phyloP scores from a whole-genome alignment of 2,888 invertebrate genomes.

The Meandrusa payeni region DNA sequence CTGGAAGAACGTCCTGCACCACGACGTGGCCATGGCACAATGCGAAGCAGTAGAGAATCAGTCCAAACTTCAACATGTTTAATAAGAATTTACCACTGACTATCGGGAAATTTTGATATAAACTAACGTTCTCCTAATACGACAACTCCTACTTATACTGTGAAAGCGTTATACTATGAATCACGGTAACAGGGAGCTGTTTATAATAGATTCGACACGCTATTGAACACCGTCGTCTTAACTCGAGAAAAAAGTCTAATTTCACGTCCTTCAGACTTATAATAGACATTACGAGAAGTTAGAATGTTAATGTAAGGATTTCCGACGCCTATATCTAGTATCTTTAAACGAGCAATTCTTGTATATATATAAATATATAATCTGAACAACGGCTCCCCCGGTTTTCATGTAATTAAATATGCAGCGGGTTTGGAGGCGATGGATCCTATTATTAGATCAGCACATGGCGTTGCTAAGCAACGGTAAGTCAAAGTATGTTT shows the following conservation, averaged over 20 bases:
- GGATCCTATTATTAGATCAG: too few relatives aligned
- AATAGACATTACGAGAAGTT: conserved; percentile 15
- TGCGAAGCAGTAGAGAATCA: conserved; percentile 46
- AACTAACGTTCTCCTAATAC: conserved; percentile 23
- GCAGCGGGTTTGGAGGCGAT: too few relatives aligned
- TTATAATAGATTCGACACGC: conserved; percentile 57
- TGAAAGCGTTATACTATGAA: conserved; percentile 36
- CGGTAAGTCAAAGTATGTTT: too few relatives aligned
- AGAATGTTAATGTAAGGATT: conserved; percentile 11
- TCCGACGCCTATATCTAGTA: too few relatives aligned
- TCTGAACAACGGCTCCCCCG: too few relatives aligned
- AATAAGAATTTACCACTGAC: too few relatives aligned
- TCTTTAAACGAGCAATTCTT: too few relatives aligned
- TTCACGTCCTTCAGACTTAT: conserved; percentile 35
- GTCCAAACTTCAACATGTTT: conserved; percentile 49
- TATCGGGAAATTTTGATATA: conserved; percentile 10
- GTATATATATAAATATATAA: too few relatives aligned
- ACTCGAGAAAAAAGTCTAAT: conserved; percentile 47
- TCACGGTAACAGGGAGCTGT: conserved; percentile 54
- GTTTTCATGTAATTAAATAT: too few relatives aligned
- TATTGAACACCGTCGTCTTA: conserved; percentile 51
- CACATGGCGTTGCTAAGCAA: too few relatives aligned
- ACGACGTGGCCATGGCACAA: conserved; percentile 52
- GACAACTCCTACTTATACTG: conserved; percentile 57
- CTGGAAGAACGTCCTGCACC: conserved; percentile 39